Evolutionary conservation across 2,888 invertebrate species (phyloP), one percentile per base, ranked within the genome.

Genomic region (Pammene fasciana): DNA sequence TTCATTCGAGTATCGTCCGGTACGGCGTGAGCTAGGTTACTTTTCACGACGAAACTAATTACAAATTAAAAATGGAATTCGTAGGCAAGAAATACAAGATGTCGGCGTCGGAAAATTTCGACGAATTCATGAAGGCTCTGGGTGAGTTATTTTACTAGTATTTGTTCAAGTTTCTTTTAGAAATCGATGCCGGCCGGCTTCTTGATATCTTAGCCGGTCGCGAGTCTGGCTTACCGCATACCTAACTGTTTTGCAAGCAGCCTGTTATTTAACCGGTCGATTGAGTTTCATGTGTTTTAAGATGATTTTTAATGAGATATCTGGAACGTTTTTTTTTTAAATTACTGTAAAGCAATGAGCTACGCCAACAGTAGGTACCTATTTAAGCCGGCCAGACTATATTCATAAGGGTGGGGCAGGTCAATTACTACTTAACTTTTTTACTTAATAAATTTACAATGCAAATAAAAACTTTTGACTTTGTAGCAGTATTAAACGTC

Each of bases 71-170:
- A 85, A 92, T 92, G 92, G 92, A 89, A 34, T 91, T 91, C 84
- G 73, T 85, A 62, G 96, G 96, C 85, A 96, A 95, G 90, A 96
- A 95, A 86, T 98, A 96, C 94, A 97, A 97, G 86, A 94, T 98
- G 87, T 88, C 93, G 72, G 93, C 94, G 71, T 96, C 96, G 79
- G 96, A 97, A 75, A 96, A 97, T 84, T 97, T 98, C 87, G 97
- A 98, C 80, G 96, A 97, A 71, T 97, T 96, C 93, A 96, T 98
- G 97, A 97, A 97, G 93, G 94, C 95, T 61, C 88, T 97, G 74
- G 97, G 97, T 97, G 84, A 96, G 96, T 89, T 79, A 74, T 75
- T 18, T 60, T 41, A 50, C 67, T 71, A 78, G 78, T 67, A 75
- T 76, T 75, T 79, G 71, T 74, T 74, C 72, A 71, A 74, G n/a